phyloP scores from a whole-genome alignment of 2,888 invertebrate genomes.

The Meteorus colon region DNA sequence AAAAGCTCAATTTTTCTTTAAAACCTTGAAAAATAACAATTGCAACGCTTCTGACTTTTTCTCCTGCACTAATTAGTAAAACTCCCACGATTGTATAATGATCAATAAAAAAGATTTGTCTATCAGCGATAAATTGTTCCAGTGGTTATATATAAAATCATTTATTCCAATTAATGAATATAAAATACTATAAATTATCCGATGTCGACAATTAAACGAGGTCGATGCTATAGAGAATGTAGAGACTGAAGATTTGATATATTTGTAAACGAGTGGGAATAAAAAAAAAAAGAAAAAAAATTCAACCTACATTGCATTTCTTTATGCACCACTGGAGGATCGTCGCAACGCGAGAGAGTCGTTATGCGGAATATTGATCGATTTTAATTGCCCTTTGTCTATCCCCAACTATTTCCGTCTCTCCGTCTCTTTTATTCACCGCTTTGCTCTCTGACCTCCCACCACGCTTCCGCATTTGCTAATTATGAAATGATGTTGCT shows the following conservation, averaged over 20 bases:
- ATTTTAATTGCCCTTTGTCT: conserved; percentile 40
- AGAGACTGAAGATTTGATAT: neutral
- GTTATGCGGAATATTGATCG: conserved; percentile 40
- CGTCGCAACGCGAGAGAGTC: conserved; percentile 13
- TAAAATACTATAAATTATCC: neutral
- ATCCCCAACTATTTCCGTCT: conserved; percentile 16
- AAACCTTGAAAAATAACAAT: no score
- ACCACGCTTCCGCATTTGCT: conserved; percentile 16
- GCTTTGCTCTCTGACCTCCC: neutral
- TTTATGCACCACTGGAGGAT: conserved; percentile 35
- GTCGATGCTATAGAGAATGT: neutral
- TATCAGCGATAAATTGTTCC: no score
- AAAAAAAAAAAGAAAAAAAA: neutral
- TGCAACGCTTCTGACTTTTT: no score
- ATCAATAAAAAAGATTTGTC: no score
- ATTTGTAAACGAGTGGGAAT: neutral
- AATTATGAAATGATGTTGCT: conserved; percentile 31
- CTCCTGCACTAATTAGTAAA: no score
- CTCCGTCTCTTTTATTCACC: neutral
- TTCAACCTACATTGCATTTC: conserved; percentile 23
- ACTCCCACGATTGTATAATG: no score
- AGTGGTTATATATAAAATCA: no score
- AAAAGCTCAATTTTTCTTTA: no score
- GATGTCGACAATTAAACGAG: neutral
- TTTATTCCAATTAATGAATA: neutral